Evolutionary conservation across 1,140 invertebrate genomes (phyloP).

Genomic region (Alviniconcha marisindica): DNA sequence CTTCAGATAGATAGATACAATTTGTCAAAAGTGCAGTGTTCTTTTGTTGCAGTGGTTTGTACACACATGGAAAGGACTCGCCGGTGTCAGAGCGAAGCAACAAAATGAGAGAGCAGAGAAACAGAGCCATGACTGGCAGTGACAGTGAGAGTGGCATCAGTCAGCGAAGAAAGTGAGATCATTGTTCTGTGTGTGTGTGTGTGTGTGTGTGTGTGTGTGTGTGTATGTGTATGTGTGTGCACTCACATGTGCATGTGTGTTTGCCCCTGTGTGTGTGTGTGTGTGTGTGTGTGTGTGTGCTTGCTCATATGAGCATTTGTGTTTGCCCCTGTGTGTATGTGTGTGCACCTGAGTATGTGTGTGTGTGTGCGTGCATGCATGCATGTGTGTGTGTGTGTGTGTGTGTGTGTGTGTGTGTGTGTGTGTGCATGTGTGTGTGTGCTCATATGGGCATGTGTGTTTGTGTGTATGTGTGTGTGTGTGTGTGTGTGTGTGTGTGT

Average conservation of each 20-base stretch:
- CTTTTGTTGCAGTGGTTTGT: conserved; percentile 62
- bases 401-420: too few species aligned
- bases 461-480: too few species aligned
- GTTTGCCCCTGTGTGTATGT: background rate
- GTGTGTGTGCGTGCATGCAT: background rate
- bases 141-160: conserved; percentile 67
- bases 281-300: too few species aligned
- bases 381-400: too few species aligned
- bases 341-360: background rate
- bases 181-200: background rate
- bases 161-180: conserved; percentile 64
- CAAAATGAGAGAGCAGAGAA: conserved; percentile 34
- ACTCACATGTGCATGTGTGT: too few species aligned
- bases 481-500: too few species aligned
- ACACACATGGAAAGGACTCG: conserved; percentile 68
- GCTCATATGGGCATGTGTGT: too few species aligned
- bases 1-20: too few species aligned
- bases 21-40: too few species aligned
- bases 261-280: too few species aligned
- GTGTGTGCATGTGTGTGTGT: too few species aligned
- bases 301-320: too few species aligned
- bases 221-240: background rate
- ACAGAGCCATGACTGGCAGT: conserved; percentile 55
- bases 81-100: conserved; percentile 65
- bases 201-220: background rate